Base-by-base conservation (phyloP, 2,888 invertebrate species). In the Cantharis lateralis region DNA sequence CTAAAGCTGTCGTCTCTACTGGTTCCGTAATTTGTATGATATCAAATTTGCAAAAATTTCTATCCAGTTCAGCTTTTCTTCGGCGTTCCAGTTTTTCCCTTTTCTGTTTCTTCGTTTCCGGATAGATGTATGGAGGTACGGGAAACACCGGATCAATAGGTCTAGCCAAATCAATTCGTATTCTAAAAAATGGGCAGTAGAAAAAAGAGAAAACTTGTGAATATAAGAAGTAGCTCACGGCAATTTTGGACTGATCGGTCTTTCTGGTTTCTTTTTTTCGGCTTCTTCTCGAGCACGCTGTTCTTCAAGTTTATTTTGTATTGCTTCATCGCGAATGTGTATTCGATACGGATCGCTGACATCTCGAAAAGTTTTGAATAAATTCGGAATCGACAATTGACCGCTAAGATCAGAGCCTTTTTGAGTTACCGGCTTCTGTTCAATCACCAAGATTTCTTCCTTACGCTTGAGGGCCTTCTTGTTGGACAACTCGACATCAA, bases 41-140 rank as follows among this genome's bases (percentile, higher is more conserved):
- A n/a, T 83, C 82, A 70, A 84, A 84, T 71, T 86, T 83, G 78
- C 87, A 87, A 72, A 86, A 85, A 26, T 82, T 82, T 10, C 80
- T 70, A 16, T 79, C 72, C 62, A 81, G 79, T 66, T 83, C 81
- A 9, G 80, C 80, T 64, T 84, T 84, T 63, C 82, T 74, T 4
- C 80, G 77, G 24, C 84, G 80, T 62, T 84, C 83, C 62, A 80
- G 80, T 68, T 81, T 80, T 10, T 75, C 79, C 16, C 76, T 77
- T 74, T 77, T 74, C 48, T 82, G 80, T 26, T 82, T 83, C 70
- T 83, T 84, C 0, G 83, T 80, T 71, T 82, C 82, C 1, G 84
- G 84, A 1, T 79, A 72, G 3, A 80, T 70, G 75, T 84, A 87
- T 72, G 82, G 83, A 0, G 81, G 69, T 15, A 80, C 70, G 10